Conservation (phyloP, 2,797 vertebrate species). For the Babyrousa celebensis region DNA sequence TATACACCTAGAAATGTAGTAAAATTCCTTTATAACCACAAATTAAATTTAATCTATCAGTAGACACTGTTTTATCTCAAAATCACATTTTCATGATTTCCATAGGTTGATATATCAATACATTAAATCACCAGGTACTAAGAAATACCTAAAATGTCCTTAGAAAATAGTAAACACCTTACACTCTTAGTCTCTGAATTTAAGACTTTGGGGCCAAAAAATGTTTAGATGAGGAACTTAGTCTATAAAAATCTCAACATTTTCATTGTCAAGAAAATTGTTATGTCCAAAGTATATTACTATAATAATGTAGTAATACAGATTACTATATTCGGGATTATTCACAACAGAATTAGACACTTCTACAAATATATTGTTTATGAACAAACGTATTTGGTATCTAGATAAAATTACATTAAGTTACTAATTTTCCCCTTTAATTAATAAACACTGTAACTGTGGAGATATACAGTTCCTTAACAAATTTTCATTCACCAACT, state of each 20-base stretch:
- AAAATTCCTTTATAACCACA: background rate
- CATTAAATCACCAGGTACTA: background rate
- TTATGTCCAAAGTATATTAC: background rate
- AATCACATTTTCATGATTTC: conserved; percentile 42
- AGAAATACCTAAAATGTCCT: conserved; percentile 8
- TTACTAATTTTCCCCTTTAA: background rate
- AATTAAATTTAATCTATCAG: background rate
- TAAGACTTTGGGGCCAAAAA: background rate
- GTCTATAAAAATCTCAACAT: background rate
- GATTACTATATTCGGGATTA: background rate
- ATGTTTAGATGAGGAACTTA: background rate
- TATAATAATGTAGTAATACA: background rate
- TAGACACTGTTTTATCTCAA: background rate
- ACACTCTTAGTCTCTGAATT: background rate
- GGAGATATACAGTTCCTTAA: background rate
- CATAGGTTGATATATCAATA: background rate
- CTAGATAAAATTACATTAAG: background rate
- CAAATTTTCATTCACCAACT: background rate
- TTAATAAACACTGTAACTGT: background rate
- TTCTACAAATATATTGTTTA: background rate
- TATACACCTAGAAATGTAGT: background rate
- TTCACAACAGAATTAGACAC: background rate
- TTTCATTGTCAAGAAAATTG: background rate
- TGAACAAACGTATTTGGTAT: background rate
- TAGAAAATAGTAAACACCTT: background rate